Base-by-base conservation (phyloP, 2,888 invertebrate genomes). In the Mythimna ferrago region DNA sequence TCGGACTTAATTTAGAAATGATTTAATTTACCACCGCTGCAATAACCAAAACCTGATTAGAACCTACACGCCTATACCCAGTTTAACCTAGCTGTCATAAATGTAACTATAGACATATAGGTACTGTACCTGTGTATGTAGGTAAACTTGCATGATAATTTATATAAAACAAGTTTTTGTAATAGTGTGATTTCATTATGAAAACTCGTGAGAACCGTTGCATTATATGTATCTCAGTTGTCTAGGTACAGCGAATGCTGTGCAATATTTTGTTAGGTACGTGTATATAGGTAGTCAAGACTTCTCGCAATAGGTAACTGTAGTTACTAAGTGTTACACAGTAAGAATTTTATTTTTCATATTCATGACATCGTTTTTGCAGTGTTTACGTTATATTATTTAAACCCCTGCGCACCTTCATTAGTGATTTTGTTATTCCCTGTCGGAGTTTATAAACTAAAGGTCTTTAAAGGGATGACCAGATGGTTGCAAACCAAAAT, bases 151-250 rank as follows among this genome's bases (percentile, higher is more conserved):
- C 26, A 11, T 32, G 4, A 61, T 38, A 35, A 61, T 21, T 21
- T 21, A 77, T 38, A 58, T 70, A 14, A 51, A 63, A 26, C 66
- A 58, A 60, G 71, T 79, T 81, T 79, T 81, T 79, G 78, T 71
- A 56, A 71, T 35, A 21, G 38, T 65, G 21, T 53, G 71, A 69
- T 81, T 64, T 81, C 41, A 80, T 80, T 66, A 77, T 53, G 71
- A 82, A 71, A 81, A 64, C 65, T 64, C 71, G 78, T 79, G 82
- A 60, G 82, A 79, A 58, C 71, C 35, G 14, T 63, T 58, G 71
- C 54, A 56, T 51, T 66, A 56, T 74, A 66, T 6, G 48, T 48
- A 14, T 80, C 32, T 48, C 48, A 61, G 54, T n/a, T 65, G 80
- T n/a, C 48, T 73, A 53, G 51, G 51, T 53, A 32, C 21, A 44